Conservation (phyloP, 64 coral and sea anemone species). For the Montipora sp. region DNA sequence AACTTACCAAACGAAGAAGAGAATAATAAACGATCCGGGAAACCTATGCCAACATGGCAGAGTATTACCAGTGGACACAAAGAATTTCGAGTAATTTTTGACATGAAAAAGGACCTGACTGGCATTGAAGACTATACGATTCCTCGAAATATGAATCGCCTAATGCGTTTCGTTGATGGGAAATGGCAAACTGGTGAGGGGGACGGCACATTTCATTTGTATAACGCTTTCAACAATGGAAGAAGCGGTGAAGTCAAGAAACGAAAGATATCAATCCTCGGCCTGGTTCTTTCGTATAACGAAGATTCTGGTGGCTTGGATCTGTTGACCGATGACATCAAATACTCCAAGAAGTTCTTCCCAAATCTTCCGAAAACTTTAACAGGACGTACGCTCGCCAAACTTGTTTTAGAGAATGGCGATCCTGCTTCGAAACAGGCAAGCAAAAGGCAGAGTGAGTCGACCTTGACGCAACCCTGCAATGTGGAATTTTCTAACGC, state of each 20-base stretch:
- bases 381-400: background rate
- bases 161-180: background rate
- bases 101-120: conserved; percentile 26
- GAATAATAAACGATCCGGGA: background rate
- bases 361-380: background rate
- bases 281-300: conserved; percentile 22
- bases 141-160: conserved; percentile 9
- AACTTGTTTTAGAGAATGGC: background rate
- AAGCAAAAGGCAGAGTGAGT: background rate
- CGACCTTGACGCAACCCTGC: background rate
- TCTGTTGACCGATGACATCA: background rate
- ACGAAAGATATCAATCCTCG: conserved; percentile 32
- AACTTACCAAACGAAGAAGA: background rate
- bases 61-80: background rate
- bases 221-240: conserved; percentile 46
- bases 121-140: background rate
- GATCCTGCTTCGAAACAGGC: background rate
- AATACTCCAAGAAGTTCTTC: conserved; percentile 31
- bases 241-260: background rate
- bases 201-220: conserved; percentile 56
- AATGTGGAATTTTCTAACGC: conserved; percentile 68
- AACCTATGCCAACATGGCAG: background rate
- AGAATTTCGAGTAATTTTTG: conserved; percentile 5
- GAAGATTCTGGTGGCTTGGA: background rate
- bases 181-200: conserved; percentile 27